phyloP scores from a whole-genome alignment of 1,140 invertebrate species.

The Trinorchestia longiramus region DNA sequence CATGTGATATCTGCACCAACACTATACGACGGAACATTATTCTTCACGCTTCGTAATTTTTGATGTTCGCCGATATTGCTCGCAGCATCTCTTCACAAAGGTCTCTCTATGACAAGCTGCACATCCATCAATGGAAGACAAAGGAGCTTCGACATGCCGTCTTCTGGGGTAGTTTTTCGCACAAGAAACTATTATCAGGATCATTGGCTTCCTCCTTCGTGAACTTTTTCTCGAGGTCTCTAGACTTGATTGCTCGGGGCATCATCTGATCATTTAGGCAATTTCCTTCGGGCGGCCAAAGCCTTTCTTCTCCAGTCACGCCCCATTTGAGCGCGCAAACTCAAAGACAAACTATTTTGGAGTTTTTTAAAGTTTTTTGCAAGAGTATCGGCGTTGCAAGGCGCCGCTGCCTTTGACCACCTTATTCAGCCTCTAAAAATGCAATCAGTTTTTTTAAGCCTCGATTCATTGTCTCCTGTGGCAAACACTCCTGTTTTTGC shows the following conservation, averaged over 20 bases:
- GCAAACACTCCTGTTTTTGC: constrained; percentile 16
- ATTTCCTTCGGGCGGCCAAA: constrained; percentile 33
- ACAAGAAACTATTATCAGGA: constrained; percentile 47
- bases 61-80: not conserved
- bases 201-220: constrained; percentile 34
- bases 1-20: not conserved
- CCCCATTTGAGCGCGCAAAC: constrained; percentile 45
- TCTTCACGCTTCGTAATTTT: not conserved
- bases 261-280: constrained; percentile 53
- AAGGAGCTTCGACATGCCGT: constrained; percentile 48
- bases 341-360: constrained; percentile 48
- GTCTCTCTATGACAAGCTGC: constrained; percentile 12
- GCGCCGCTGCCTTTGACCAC: constrained; percentile 53
- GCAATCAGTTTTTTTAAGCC: constrained; percentile 34
- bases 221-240: constrained; percentile 13
- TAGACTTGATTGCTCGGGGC: constrained; percentile 43
- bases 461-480: constrained; percentile 46
- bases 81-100: not conserved
- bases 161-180: constrained; percentile 31
- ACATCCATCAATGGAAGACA: constrained; percentile 4
- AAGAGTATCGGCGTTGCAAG: constrained; percentile 38
- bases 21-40: not conserved
- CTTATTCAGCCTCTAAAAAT: constrained; percentile 44
- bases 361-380: not conserved
- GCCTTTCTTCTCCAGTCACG: constrained; percentile 45